Percentiles rank a stretch among this genome's conserved stretches.
Evolutionary conservation across 1,140 invertebrate genomes (phyloP).

Genomic region (Battus philenor): DNA sequence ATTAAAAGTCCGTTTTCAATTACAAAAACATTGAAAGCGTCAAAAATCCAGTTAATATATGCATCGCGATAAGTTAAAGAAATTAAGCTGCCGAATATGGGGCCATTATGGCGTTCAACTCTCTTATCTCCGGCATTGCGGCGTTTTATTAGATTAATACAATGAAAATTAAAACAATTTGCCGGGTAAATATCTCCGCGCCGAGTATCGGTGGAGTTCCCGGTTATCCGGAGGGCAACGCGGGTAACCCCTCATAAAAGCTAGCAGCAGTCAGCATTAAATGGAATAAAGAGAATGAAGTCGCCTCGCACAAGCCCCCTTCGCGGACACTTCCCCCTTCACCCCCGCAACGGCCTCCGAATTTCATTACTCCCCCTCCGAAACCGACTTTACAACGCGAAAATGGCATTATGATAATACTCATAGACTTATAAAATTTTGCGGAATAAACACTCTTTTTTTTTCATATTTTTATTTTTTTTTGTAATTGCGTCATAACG

Average conservation of each 20-base stretch:
- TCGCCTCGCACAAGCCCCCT: slow-evolving; percentile 50
- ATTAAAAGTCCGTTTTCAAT: too few species aligned
- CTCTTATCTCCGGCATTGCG: slow-evolving; percentile 65
- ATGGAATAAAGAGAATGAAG: slow-evolving; percentile 73
- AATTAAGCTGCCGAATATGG: too few species aligned
- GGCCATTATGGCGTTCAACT: slow-evolving; percentile 53
- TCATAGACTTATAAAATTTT: slow-evolving; percentile 70
- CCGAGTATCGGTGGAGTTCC: slow-evolving; percentile 68
- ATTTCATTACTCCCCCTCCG: slow-evolving; percentile 71
- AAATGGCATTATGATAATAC: slow-evolving; percentile 74
- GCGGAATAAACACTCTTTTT: slow-evolving; percentile 72
- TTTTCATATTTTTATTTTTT: too few species aligned
- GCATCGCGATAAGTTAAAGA: too few species aligned
- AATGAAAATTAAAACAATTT: slow-evolving; percentile 78
- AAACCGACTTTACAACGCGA: slow-evolving; percentile 72
- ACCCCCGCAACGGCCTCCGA: slow-evolving; percentile 54
- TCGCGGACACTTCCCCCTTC: slow-evolving; percentile 17
- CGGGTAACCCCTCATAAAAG: slow-evolving; percentile 75
- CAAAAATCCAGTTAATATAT: too few species aligned
- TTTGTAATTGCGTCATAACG: slow-evolving; percentile 65
- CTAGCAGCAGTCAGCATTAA: slow-evolving; percentile 75
- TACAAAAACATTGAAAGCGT: too few species aligned
- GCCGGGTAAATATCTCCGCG: slow-evolving; percentile 76
- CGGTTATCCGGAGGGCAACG: slow-evolving; percentile 71
- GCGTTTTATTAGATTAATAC: slow-evolving; percentile 72